These are phyloP conservation scores for Meliscaeva auricollis DNA, from an alignment of 2,888 invertebrate genomes.

Conservation along the genomic window DNA sequence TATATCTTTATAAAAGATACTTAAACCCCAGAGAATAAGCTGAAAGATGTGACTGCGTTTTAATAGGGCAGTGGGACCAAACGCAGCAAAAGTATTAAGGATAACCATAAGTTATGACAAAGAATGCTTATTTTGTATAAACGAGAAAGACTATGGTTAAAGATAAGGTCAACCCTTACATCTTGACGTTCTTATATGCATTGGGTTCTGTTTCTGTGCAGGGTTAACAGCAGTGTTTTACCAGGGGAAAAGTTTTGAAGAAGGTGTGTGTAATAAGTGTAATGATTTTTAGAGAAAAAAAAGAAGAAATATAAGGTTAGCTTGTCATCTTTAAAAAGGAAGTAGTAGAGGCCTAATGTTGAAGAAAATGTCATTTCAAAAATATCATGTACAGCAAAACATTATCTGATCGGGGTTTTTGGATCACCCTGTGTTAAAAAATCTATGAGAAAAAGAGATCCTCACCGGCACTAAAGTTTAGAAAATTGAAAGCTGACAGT, in stretches of 20 bases:
- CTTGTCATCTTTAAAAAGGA: too few species aligned
- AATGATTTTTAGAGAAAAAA: too few species aligned
- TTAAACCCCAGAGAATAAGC: constrained; percentile 51
- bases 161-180: not conserved
- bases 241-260: not conserved
- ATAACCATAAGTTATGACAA: constrained; percentile 12
- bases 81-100: not conserved
- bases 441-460: too few species aligned
- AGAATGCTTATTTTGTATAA: constrained; percentile 3
- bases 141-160: not conserved
- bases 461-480: too few species aligned
- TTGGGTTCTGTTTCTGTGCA: not conserved
- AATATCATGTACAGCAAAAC: too few species aligned
- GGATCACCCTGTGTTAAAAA: too few species aligned
- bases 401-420: too few species aligned
- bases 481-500: too few species aligned
- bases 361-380: too few species aligned
- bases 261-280: not conserved
- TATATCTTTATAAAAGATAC: constrained; percentile 24
- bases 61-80: constrained; percentile 53
- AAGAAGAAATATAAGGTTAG: too few species aligned
- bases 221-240: not conserved
- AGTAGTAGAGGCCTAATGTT: too few species aligned
- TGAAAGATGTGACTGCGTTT: constrained; percentile 56
- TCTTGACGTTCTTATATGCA: not conserved